Percentiles rank a stretch among this genome's conserved stretches.
Conservation (phyloP, 2,113 vertebrate species). For the Caranx ignobilis region DNA sequence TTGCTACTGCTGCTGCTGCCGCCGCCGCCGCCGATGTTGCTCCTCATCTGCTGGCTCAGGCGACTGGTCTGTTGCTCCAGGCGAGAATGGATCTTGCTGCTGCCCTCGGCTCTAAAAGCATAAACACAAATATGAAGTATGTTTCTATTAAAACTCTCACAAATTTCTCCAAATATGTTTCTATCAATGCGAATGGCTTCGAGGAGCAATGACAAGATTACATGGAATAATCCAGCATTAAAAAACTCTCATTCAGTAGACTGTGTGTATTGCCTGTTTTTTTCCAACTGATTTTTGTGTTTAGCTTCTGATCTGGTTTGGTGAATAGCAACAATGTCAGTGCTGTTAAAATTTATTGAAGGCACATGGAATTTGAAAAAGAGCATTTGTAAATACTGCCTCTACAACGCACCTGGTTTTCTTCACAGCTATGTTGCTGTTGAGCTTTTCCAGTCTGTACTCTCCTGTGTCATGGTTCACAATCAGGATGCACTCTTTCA, state of each 20-base stretch:
- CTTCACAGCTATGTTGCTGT: conserved; percentile 97
- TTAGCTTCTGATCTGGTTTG: neutral
- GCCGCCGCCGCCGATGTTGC: conserved; percentile 83
- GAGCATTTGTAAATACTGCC: neutral
- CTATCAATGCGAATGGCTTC: neutral
- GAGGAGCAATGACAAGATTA: neutral
- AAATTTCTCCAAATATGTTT: neutral
- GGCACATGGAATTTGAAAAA: neutral
- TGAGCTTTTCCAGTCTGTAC: conserved; percentile 97
- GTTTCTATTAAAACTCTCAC: neutral
- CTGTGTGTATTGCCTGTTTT: neutral
- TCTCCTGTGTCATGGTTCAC: conserved; percentile 99
- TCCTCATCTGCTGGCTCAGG: conserved; percentile 86
- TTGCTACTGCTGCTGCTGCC: conserved; percentile 83
- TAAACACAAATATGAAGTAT: neutral
- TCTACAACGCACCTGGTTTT: conserved; percentile 90
- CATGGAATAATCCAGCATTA: neutral
- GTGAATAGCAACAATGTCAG: too few relatives aligned
- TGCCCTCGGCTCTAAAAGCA: conserved; percentile 91
- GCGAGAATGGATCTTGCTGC: conserved; percentile 94
- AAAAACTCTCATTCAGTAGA: neutral
- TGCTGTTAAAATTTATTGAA: neutral
- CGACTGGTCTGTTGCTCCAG: conserved; percentile 85
- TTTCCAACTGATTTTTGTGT: neutral
- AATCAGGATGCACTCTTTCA: conserved; percentile 98